Evolutionary conservation across 2,888 invertebrate genomes (phyloP), one percentile per base, ranked within the genome.

Genomic region (Apomyelois bistriatella): DNA sequence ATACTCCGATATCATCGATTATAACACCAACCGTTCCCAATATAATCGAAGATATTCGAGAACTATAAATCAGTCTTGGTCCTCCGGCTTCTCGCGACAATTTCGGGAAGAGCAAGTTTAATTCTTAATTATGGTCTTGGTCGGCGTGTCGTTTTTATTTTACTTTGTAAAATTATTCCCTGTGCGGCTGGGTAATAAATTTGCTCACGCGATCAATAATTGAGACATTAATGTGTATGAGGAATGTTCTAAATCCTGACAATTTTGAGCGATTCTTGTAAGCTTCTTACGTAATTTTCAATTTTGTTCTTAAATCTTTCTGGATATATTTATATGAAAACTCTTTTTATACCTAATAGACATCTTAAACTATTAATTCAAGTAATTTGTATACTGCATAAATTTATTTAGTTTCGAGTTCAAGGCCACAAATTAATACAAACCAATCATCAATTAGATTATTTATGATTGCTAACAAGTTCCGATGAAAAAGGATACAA

Each of bases 81-180:
- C 70, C 72, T 70, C 65, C 64, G 70, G 70, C 70, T 72, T 54
- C 68, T 73, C 64, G 78, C 72, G 79, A 82, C 82, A 81, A 80
- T 81, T 83, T 82, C 65, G 72, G 76, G 72, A 78, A 77, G 76
- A 79, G 74, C 72, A 74, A 71, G 64, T 85, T 82, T 82, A 84
- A 85, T 84, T 82, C 84, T 85, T 86, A 87, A 85, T 87, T 83
- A 85, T 84, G 75, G 76, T 65, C 70, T 74, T 72, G 74, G 73
- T 74, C 62, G 72, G 63, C 71, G 65, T 73, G 73, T 73, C 74
- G 74, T 82, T 78, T 81, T 85, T 81, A 84, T 85, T 83, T 80
- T 78, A 73, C 75, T 76, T 74, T 76, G 72, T 68, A 65, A 81
- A 84, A 76, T 79, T 79, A 78, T 83, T 72, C 72, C 60, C 60